Base-by-base conservation (phyloP, 2,888 invertebrate species). In the Eulithis testata region DNA sequence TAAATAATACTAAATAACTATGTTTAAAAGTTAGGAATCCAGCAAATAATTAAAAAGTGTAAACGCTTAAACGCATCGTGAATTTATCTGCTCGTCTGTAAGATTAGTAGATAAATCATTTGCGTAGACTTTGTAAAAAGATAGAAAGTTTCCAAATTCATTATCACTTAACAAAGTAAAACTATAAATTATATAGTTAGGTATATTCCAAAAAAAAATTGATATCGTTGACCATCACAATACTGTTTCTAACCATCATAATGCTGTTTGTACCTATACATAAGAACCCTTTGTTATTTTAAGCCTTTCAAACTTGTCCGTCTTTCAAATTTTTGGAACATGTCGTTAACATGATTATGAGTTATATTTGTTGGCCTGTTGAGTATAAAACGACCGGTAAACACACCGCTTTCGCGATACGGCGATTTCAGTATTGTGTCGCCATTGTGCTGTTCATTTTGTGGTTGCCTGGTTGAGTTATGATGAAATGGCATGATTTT, bases 1-100 rank as follows among this genome's bases (percentile, higher is more conserved):
- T 92, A 91, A 90, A 91, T 91, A 91, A 88, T 87, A 84, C 83
- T 87, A 86, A 89, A 87, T 85, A 84, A 84, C 83, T 58, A 21
- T 49, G 49, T 49, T 49, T 21, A 85, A 36, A 5, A 14, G 7
- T 45, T 53, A 45, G 60, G 45, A 37, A 14, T 53, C 60, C 60
- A 45, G 5, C 21, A 21, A 0, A 8, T 14, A 14, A 52, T 11
- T 11, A 40, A 40, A 40, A 40, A 40, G 8, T 40, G 8, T 40
- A 40, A 40, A 31, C 31, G 31, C 5, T n/a, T n/a, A n/a, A n/a
- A n/a, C n/a, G n/a, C 8, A 8, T 40, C 2, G 3, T 40, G 31
- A 31, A 5, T 31, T 31, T 31, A 5, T 31, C 31, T 31, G 31
- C 31, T 3, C 31, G 31, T 31, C 31, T 31, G 3, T 5, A 31